Evolutionary conservation across 2,797 vertebrate species (phyloP), one percentile per base, ranked within the genome.

Genomic region (Anomalospiza imberbis): DNA sequence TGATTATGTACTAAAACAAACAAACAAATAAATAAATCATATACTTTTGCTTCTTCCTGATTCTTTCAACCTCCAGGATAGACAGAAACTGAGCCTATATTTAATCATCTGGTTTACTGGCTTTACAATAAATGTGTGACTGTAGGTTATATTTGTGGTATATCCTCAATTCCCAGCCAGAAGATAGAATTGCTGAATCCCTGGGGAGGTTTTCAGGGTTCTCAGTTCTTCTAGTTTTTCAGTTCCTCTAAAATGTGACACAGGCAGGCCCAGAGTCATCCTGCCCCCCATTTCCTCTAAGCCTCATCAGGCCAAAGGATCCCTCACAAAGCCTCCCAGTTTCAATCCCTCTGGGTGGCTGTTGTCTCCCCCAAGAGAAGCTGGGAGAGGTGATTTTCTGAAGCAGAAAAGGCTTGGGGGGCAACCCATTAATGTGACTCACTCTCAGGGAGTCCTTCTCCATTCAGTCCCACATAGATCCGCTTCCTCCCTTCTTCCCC

Each of bases 401-500:
- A 28, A 68, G 48, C 19, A 63, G 28, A 71, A 57, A 55, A 67
- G 26, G 7, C 9, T 57, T 75, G 11, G 6, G 18, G 38, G 5
- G 3, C 5, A 32, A 7, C 28, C 28, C 51, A 63, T 16, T 11
- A 36, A 15, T 8, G 11, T 25, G 45, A 53, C 9, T 66, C 19
- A 17, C 9, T 26, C 6, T 8, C 17, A 55, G 4, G 4, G 6
- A 58, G 21, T 44, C 31, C 3, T 3, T 54, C 29, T 78, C 62
- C 44, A 54, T 25, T 28, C 25, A 38, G 47, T 29, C 28, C 40
- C 17, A 36, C 26, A 31, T 18, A 13, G 13, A 51, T 51, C 24
- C 0, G 0, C 10, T 67, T 63, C 19, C 13, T 50, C 50, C 10
- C 3, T 50, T 78, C 44, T 67, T 8, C 8, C 12, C 8, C 2